Evolutionary conservation across 2,113 vertebrate genomes (phyloP), one percentile per base, ranked within the genome.

Genomic region (Lanius ludovicianus): DNA sequence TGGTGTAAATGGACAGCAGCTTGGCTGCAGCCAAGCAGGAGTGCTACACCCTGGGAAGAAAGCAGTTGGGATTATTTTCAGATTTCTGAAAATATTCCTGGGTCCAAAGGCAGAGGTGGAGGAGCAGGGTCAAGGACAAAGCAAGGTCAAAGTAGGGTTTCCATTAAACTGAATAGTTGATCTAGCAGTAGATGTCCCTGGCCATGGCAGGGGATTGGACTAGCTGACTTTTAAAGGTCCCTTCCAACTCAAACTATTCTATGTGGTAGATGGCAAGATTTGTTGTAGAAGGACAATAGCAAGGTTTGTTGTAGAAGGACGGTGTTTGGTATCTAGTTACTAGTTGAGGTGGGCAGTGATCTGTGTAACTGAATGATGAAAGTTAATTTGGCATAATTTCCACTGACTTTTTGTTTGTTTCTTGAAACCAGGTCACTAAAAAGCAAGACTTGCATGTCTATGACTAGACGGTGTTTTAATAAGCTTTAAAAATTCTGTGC

Each of bases 141-240:
- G 62, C 93, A 87, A 49, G 79, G 65, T 96, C 92, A 96, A 76
- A 71, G 60, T 70, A 82, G 81, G 52, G 74, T 69, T 91, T 87
- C 19, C 83, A 64, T 89, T 75, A 90, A 68, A 71, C 63, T 73
- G 73, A 85, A 87, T 62, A 55, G 70, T 10, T 87, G 53, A 52
- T 81, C 13, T 28, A 19, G 27, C 13, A 52, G 79, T 77, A 84
- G 55, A 33, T 80, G 55, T 46, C 39, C n/a, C 33, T 68, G 33
- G 53, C 50, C 7, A 15, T 39, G n/a, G 37, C 65, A 62, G 19
- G 16, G 16, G 2, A 0, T 20, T 78, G 37, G n/a, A 79, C 15
- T 57, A 37, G n/a, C 14, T 82, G 70, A 31, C 52, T 70, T 90
- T 67, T 65, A 74, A 81, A 75, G 52, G 47, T 70, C 60, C 42